Percentiles rank a stretch among this genome's conserved stretches.
Conservation (phyloP, 2,113 vertebrate species). For the Phylloscopus trochiloides region DNA sequence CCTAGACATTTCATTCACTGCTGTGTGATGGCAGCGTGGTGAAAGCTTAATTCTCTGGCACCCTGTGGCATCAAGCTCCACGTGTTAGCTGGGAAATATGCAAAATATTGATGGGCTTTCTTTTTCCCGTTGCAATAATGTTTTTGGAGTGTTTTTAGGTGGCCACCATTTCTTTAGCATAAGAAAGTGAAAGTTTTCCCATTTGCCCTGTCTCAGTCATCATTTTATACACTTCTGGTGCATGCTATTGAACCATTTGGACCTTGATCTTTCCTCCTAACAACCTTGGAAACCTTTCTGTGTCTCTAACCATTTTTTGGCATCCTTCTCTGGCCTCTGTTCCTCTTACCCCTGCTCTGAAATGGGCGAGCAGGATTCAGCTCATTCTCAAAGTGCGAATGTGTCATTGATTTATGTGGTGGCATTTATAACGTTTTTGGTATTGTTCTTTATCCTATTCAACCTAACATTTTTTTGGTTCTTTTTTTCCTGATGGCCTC, state of each 20-base stretch:
- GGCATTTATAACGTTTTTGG: slow-evolving; percentile 46
- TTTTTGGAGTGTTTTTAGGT: neutral
- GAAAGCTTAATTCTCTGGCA: neutral
- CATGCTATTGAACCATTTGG: neutral
- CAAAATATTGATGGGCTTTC: neutral
- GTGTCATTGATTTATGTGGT: slow-evolving; percentile 52
- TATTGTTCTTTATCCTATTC: slow-evolving; percentile 56
- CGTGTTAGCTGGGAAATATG: neutral
- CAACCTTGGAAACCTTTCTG: slow-evolving; percentile 7
- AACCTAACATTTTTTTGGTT: neutral
- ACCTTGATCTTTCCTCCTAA: neutral
- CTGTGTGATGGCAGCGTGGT: fast-evolving
- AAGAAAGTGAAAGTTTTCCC: neutral
- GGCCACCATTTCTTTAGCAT: neutral
- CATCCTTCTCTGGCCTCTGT: slow-evolving; percentile 4
- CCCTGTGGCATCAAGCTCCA: neutral
- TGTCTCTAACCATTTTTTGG: neutral
- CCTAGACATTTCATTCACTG: neutral
- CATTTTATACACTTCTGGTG: neutral
- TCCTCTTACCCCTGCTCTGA: neutral
- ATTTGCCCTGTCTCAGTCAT: neutral
- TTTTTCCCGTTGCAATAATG: neutral
- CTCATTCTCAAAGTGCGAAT: slow-evolving; percentile 21
- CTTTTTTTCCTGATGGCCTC: slow-evolving; percentile 7
- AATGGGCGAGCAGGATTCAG: neutral